Percentiles rank a stretch among this genome's conserved stretches.
These are phyloP conservation scores for Papilio dardanus DNA, from an alignment of 1,140 invertebrate genomes.

Conservation along the genomic window DNA sequence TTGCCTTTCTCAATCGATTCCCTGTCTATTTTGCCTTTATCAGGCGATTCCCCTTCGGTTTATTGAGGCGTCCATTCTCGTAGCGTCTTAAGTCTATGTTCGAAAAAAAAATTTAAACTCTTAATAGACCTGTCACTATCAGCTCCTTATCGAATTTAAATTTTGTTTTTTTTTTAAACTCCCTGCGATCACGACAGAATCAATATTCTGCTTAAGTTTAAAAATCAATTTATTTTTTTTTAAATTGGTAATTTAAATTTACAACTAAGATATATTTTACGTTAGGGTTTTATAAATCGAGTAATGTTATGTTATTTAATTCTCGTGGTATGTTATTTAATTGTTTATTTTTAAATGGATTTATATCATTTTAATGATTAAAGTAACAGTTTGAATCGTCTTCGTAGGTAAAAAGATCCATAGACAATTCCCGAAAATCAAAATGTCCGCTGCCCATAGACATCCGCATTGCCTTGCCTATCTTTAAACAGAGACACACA, in stretches of 20 bases:
- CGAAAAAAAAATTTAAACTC: conserved; percentile 2
- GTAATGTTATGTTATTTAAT: too few relatives aligned
- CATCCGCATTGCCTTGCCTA: too few relatives aligned
- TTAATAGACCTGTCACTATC: conserved; percentile 20
- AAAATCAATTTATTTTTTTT: background rate
- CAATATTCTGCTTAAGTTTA: background rate
- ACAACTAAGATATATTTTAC: background rate
- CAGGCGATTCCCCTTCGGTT: background rate
- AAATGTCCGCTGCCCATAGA: too few relatives aligned
- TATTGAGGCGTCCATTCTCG: background rate
- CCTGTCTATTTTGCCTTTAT: background rate
- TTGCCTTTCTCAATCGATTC: too few relatives aligned
- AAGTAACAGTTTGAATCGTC: too few relatives aligned
- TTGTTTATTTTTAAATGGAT: background rate
- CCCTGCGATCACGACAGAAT: background rate
- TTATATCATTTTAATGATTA: background rate
- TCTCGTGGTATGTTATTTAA: background rate
- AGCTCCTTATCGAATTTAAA: conserved; percentile 3
- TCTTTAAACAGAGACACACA: too few relatives aligned
- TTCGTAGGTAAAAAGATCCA: too few relatives aligned
- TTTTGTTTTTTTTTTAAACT: background rate
- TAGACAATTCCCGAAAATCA: too few relatives aligned
- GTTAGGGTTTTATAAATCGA: background rate
- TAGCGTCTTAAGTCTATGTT: background rate
- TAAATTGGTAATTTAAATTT: background rate